phyloP scores from a whole-genome alignment of 1,140 invertebrate species.

The Neodiprion lecontei region DNA sequence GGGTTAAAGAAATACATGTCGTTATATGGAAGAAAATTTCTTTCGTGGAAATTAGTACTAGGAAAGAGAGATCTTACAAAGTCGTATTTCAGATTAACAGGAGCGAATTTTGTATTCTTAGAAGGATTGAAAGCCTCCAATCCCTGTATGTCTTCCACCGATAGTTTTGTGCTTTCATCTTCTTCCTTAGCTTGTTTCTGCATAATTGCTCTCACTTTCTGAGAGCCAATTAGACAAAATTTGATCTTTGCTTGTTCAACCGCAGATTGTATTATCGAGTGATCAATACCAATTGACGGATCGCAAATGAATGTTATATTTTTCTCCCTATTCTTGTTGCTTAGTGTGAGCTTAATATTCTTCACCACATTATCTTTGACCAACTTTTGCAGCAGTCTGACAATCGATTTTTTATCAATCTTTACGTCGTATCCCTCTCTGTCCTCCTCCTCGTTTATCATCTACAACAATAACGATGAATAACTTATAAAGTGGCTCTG shows the following conservation, averaged over 20 bases:
- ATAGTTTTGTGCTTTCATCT: neutral
- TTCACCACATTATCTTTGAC: constrained; percentile 67
- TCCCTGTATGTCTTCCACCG: neutral
- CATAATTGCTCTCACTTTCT: constrained; percentile 19
- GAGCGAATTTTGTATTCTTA: neutral
- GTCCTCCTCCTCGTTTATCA: constrained; percentile 63
- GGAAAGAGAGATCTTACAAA: constrained; percentile 19
- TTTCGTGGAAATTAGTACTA: neutral
- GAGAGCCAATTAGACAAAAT: constrained; percentile 54
- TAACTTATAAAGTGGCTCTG: neutral
- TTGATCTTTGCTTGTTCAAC: constrained; percentile 71
- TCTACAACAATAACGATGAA: constrained; percentile 35
- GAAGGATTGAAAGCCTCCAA: constrained; percentile 2
- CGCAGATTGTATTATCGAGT: constrained; percentile 64
- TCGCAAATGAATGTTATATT: constrained; percentile 66
- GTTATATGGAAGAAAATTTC: constrained; percentile 8
- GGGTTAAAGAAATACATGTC: constrained; percentile 20
- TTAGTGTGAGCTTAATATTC: constrained; percentile 65
- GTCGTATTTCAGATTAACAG: constrained; percentile 17
- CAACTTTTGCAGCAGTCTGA: constrained; percentile 66
- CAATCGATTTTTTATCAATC: constrained; percentile 70
- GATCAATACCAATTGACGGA: constrained; percentile 60
- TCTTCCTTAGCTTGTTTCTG: neutral
- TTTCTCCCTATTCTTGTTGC: constrained; percentile 57
- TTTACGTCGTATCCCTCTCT: constrained; percentile 65